Evolutionary conservation across 2,888 invertebrate genomes (phyloP), one percentile per base, ranked within the genome.

Genomic region (Cheilosia scutellata): DNA sequence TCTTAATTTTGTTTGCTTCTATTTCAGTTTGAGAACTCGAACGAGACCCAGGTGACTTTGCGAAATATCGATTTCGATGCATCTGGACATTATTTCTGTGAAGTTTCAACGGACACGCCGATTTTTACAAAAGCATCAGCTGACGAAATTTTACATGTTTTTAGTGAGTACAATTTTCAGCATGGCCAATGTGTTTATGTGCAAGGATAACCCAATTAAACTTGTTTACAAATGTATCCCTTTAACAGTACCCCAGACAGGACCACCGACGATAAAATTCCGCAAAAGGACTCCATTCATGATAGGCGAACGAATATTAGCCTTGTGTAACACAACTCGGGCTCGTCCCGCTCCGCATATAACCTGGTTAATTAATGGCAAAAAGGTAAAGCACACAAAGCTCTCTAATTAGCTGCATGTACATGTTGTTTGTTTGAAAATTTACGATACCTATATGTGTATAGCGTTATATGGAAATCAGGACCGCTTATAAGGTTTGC

Each of bases 61-160:
- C 95, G 95, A 89, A 94, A 94, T 91, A 93, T 97, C 90, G 95
- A 96, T 91, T 96, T 96, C 92, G 94, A 95, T 74, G 96, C 96
- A 55, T 95, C 96, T 13, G 97, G 97, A 31, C 93, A 94, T 70
- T 97, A 97, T 93, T 95, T 95, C 78, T 97, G 97, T 91, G 96
- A 96, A 90, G 96, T 97, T 31, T 96, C 97, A 72, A 95, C 96
- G 90, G 95, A 96, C 90, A 95, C 96, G 62, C 96, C 97, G 86
- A 95, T 97, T 90, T 97, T 96, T 92, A 96, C 96, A 47, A 96
- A 96, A 93, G 95, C 95, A 89, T 96, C 97, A 40, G 95, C 95
- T 89, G 94, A 94, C 89, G 96, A 96, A 91, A 95, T 96, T 92
- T 93, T 97, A 89, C 96, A 95, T 90, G 95, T 97, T 82, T 96